Evolutionary conservation across 2,888 invertebrate genomes (phyloP), one percentile per base, ranked within the genome.

Genomic region (Pardosa pseudoannulata): DNA sequence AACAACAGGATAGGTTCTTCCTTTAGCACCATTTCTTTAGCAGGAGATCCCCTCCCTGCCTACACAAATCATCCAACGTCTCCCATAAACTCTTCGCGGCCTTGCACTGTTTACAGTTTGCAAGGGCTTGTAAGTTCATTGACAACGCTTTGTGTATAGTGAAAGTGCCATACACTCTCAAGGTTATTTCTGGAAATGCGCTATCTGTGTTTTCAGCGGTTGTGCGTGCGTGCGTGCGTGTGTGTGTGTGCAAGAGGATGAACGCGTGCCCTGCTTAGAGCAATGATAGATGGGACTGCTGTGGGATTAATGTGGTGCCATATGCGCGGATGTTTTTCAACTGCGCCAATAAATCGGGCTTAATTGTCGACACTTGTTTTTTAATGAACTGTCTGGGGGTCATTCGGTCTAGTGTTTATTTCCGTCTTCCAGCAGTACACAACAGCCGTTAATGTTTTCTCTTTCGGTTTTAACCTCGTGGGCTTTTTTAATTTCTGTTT

Each of bases 121-220:
- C 23, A 23, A 56, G 56, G 23, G 56, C 23, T 23, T 11, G 13
- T 19, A 23, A 56, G 56, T 56, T 56, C 56, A 56, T 56, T 56
- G 56, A 23, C 56, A 56, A 56, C 56, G 23, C 56, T 56, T 56
- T 56, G 56, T 56, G 56, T 23, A 56, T 23, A 56, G 23, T 56
- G 56, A 56, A 23, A 56, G 23, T 56, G 19, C 23, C 16, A 16
- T 16, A 46, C n/a, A n/a, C 36, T 7, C 56, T 56, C 56, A 56
- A 56, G 56, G 56, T 56, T 56, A 56, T 56, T 19, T 56, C 3
- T 19, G 23, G 56, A 56, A 56, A 56, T 1, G 7, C 9, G 36
- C 6, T 23, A 36, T 36, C 36, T 9, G 5, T 23, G 23, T 19
- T 23, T 56, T 56, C 56, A 23, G 19, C 23, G 5, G 36, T 5